Percentiles rank a stretch among this genome's conserved stretches.
phyloP scores from a whole-genome alignment of 1,140 invertebrate genomes.

The Ectropis grisescens region DNA sequence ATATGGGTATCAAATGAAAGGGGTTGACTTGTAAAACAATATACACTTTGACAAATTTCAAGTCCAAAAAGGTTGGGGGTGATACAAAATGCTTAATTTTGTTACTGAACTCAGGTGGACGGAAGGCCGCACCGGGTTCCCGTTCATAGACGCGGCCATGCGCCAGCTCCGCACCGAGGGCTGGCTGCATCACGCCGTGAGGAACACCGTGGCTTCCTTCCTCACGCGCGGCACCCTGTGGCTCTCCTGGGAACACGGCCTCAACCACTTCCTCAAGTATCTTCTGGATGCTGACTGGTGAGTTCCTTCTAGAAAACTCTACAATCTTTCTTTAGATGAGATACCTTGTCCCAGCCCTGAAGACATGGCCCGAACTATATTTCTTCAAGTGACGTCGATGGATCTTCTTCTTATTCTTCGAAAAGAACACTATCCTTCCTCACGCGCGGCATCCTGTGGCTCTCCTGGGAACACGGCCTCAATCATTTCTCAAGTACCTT shows the following conservation, averaged over 20 bases:
- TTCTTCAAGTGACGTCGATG: too few relatives aligned
- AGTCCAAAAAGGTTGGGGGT: too few relatives aligned
- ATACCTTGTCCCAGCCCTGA: too few relatives aligned
- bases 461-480: constrained; percentile 79
- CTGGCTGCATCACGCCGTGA: constrained; percentile 80
- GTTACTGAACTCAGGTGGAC: too few relatives aligned
- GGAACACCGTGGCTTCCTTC: constrained; percentile 81
- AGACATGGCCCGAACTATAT: too few relatives aligned
- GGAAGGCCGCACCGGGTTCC: constrained; percentile 80
- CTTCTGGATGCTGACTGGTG: constrained; percentile 75
- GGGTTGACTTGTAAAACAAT: too few relatives aligned
- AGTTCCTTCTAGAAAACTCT: constrained; percentile 12
- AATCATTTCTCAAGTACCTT: constrained; percentile 76
- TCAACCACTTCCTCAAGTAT: constrained; percentile 76
- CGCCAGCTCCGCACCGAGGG: constrained; percentile 75
- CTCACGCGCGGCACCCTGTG: constrained; percentile 81
- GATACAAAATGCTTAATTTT: too few relatives aligned
- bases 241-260: constrained; percentile 80
- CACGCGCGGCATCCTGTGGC: constrained; percentile 81
- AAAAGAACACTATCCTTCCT: too few relatives aligned
- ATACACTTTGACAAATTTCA: too few relatives aligned
- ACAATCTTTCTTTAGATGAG: too few relatives aligned
- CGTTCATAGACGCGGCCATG: constrained; percentile 84
- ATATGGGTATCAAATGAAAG: too few relatives aligned
- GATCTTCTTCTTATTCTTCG: too few relatives aligned